A percentile compares a stretch with the other conserved stretches of the same genome.
Evolutionary conservation across 2,888 invertebrate species (phyloP).

Genomic region (Nezara viridula): DNA sequence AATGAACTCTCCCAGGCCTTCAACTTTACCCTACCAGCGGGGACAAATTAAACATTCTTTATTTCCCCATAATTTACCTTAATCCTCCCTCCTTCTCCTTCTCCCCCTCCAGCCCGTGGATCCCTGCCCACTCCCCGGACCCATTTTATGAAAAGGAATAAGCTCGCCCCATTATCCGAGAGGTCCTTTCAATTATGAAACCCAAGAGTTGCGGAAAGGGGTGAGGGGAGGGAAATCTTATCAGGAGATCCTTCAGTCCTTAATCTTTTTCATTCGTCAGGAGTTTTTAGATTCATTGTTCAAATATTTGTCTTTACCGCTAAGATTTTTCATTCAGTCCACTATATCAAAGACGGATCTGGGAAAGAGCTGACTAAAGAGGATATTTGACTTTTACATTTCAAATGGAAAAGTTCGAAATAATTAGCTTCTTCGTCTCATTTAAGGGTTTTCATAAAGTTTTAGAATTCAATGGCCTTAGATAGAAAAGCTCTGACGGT

Average conservation of each 20-base stretch:
- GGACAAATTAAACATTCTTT: conserved; percentile 58
- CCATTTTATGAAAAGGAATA: conserved; percentile 55
- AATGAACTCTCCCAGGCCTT: conserved; percentile 48
- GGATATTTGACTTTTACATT: conserved; percentile 14
- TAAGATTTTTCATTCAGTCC: conserved; percentile 25
- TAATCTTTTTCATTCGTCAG: conserved; percentile 32
- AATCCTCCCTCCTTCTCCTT: conserved; percentile 9
- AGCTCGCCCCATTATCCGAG: conserved; percentile 53
- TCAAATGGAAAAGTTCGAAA: conserved; percentile 5
- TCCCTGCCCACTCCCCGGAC: neutral
- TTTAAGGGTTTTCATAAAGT: neutral
- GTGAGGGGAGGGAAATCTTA: neutral
- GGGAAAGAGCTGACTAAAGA: neutral
- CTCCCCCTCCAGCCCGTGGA: neutral
- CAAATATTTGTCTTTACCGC: conserved; percentile 20
- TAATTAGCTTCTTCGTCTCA: conserved; percentile 24
- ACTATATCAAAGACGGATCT: conserved; percentile 8
- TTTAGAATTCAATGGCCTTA: neutral
- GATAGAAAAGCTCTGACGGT: neutral
- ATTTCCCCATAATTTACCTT: conserved; percentile 55
- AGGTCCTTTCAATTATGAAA: conserved; percentile 57
- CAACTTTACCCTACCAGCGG: conserved; percentile 28
- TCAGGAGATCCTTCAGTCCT: neutral
- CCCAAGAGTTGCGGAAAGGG: conserved; percentile 33
- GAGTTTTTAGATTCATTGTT: conserved; percentile 46